phyloP scores from a whole-genome alignment of 2,797 vertebrate genomes.

The Bucorvus abyssinicus region DNA sequence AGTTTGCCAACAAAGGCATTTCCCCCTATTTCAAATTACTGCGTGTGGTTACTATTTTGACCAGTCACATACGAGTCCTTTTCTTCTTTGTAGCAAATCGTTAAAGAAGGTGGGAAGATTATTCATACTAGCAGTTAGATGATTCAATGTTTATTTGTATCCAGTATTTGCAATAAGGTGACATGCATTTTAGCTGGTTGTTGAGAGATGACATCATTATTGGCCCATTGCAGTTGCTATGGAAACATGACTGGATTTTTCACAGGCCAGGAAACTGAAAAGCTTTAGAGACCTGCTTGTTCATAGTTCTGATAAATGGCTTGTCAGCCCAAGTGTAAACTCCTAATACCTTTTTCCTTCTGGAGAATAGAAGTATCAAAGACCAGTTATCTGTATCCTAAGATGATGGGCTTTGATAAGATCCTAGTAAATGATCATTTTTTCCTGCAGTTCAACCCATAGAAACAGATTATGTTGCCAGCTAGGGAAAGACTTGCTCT shows the following conservation, averaged over 20 bases:
- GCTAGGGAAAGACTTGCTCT: background rate
- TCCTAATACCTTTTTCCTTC: background rate
- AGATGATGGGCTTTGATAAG: background rate
- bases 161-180: conserved; percentile 26
- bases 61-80: conserved; percentile 34
- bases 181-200: conserved; percentile 48
- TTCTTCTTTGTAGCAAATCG: conserved; percentile 37
- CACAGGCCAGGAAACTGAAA: conserved; percentile 7
- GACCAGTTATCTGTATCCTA: background rate
- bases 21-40: background rate
- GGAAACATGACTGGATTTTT: conserved; percentile 66
- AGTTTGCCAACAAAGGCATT: conserved; percentile 31
- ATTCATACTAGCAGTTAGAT: conserved; percentile 72
- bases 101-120: conserved; percentile 27
- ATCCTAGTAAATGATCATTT: background rate
- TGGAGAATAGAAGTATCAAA: background rate
- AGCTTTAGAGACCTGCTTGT: background rate
- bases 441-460: background rate
- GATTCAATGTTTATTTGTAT: conserved; percentile 68
- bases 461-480: background rate
- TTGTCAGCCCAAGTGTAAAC: background rate
- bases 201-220: conserved; percentile 55
- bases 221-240: conserved; percentile 60
- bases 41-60: conserved; percentile 47
- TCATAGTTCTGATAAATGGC: background rate